Evolutionary conservation across 2,797 vertebrate species (phyloP).

Genomic region (Aphelocoma californica): DNA sequence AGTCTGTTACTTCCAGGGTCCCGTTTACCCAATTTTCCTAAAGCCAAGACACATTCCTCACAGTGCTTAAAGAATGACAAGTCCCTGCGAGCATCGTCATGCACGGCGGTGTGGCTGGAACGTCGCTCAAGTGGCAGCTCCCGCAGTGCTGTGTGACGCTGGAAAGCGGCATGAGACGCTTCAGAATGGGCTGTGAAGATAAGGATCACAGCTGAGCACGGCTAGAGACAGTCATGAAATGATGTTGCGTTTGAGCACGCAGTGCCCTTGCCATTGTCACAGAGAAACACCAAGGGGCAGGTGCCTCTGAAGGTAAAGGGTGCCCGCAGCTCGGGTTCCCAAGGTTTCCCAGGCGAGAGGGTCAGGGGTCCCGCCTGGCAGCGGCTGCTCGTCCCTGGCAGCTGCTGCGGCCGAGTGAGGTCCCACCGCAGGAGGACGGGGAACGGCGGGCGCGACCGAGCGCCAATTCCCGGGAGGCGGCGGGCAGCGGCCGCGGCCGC

Average conservation of each 20-base stretch:
- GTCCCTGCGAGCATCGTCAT: not conserved
- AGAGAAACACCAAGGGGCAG: not conserved
- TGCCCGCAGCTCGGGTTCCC: not conserved
- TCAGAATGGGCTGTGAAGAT: fast-evolving
- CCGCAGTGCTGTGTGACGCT: not conserved
- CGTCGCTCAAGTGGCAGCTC: not conserved
- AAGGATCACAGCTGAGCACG: fast-evolving
- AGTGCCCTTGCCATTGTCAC: not conserved
- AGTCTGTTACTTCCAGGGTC: not conserved
- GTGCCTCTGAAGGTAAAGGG: not conserved
- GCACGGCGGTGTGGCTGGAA: not conserved
- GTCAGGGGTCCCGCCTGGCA: not conserved
- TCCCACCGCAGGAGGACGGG: not conserved
- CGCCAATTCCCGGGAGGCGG: no score
- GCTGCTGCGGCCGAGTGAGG: fast-evolving
- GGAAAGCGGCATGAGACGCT: fast-evolving
- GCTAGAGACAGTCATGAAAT: fast-evolving
- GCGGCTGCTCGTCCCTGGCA: not conserved
- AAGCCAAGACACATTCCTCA: not conserved
- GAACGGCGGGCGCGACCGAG: not conserved
- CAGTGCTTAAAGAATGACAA: fast-evolving
- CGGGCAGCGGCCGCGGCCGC: not conserved
- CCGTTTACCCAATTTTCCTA: not conserved
- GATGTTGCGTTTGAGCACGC: not conserved
- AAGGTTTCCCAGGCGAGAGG: not conserved